Base-by-base conservation (phyloP, 2,888 invertebrate species). In the Ditula angustiorana region DNA sequence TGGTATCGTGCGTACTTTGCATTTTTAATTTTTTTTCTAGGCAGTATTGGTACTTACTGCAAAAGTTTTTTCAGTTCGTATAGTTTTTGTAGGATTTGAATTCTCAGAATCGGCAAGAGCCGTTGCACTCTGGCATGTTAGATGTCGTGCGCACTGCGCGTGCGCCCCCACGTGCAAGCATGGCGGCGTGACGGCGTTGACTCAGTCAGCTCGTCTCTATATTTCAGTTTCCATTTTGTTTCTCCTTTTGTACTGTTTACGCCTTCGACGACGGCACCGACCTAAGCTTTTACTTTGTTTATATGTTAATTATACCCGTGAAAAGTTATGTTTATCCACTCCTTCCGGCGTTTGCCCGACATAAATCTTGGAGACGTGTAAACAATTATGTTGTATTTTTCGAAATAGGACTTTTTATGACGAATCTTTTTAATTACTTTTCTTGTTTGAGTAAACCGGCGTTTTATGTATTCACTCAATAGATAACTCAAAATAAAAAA, bases 281-380 rank as follows among this genome's bases (percentile, higher is more conserved):
- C 68, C 69, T 66, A 56, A 67, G 63, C 61, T 76, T 78, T 71
- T 72, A 76, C 70, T 72, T 68, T 74, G 76, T 79, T 79, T 72
- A 75, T 71, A 70, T 78, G 79, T 80, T 88, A 86, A 86, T 83
- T 83, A 83, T 86, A 86, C 79, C 77, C 70, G 61, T 68, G 75
- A 71, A 76, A 77, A 71, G 69, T 74, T 69, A 68, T 85, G 87
- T 88, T 86, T 86, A 85, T 79, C 73, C 71, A 75, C 77, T 77
- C 79, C 84, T 86, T 87, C 86, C 83, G 83, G 83, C 74, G 77
- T 74, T 78, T 69, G 74, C 70, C 58, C 60, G 75, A 74, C 74
- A 81, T 87, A 86, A 86, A 86, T 87, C 82, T 78, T 69, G 65
- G 35, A 49, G 66, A 69, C 73, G 71, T 76, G 71, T 80, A 81